A percentile compares a stretch with the other conserved stretches of the same genome.
These are phyloP conservation scores for Taxidea taxus DNA, from an alignment of 2,113 vertebrate species.

Conservation along the genomic window DNA sequence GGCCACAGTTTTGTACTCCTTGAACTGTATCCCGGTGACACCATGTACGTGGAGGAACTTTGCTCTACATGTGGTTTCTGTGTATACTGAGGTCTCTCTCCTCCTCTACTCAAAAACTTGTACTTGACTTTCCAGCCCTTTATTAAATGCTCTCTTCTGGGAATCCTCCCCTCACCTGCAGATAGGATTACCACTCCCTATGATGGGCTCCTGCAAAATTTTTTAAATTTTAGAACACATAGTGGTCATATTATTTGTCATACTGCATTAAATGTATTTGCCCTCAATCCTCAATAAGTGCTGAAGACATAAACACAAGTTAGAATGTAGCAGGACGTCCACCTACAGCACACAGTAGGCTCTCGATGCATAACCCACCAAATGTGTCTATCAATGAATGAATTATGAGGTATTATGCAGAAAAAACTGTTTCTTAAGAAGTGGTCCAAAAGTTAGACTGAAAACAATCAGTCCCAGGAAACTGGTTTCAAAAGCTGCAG, in stretches of 20 bases:
- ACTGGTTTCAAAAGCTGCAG: neutral
- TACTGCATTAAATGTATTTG: neutral
- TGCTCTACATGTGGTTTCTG: neutral
- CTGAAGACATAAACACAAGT: neutral
- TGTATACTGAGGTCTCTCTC: neutral
- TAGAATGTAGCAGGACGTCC: neutral
- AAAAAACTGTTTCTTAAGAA: neutral
- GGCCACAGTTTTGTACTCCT: neutral
- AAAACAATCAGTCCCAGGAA: neutral
- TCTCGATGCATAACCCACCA: neutral
- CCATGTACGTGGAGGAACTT: neutral
- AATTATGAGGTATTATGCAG: neutral
- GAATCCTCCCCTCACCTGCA: neutral
- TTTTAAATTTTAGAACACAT: neutral
- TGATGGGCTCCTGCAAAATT: neutral
- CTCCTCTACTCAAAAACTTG: neutral
- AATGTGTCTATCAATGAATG: neutral
- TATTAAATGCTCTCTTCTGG: neutral
- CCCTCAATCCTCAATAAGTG: neutral
- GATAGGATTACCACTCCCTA: neutral
- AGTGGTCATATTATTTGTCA: neutral
- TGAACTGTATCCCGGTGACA: neutral
- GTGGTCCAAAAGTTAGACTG: neutral
- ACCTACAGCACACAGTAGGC: neutral
- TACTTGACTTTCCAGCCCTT: neutral